Evolutionary conservation across 2,888 invertebrate genomes (phyloP).

Genomic region (Caenorhabditis becei): DNA sequence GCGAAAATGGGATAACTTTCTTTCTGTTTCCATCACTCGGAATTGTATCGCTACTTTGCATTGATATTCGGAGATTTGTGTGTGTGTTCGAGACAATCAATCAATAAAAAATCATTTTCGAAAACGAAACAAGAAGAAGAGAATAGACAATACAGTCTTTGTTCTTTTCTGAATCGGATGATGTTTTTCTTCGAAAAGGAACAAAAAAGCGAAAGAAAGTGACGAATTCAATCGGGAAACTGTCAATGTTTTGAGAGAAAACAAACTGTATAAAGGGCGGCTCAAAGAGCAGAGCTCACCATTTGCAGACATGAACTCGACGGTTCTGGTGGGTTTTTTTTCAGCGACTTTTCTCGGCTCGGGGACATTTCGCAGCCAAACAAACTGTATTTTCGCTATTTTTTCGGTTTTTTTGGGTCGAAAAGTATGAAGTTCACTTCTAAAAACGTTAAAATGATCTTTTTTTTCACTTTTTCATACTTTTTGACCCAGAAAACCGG

Average conservation of each 20-base stretch:
- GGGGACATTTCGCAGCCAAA: no score
- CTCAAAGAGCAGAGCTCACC: slow-evolving; percentile 37
- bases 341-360: no score
- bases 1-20: slow-evolving; percentile 19
- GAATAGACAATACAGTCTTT: neutral
- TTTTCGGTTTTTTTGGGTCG: no score
- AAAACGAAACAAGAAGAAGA: neutral
- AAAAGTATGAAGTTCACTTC: no score
- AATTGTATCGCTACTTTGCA: slow-evolving; percentile 22
- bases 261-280: slow-evolving; percentile 15
- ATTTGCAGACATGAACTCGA: no score
- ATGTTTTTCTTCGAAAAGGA: no score
- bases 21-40: slow-evolving; percentile 1
- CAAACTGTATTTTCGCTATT: no score
- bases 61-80: slow-evolving; percentile 32
- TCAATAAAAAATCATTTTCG: neutral
- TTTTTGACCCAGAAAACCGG: no score
- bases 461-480: no score
- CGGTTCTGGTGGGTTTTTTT: no score
- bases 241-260: slow-evolving; percentile 16
- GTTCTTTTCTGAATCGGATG: neutral
- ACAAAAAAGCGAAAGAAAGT: no score
- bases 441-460: no score
- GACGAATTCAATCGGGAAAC: slow-evolving; percentile 37
- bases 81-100: slow-evolving; percentile 29